Conservation (phyloP, 2,888 invertebrate genomes). For the Campoplex nolae region DNA sequence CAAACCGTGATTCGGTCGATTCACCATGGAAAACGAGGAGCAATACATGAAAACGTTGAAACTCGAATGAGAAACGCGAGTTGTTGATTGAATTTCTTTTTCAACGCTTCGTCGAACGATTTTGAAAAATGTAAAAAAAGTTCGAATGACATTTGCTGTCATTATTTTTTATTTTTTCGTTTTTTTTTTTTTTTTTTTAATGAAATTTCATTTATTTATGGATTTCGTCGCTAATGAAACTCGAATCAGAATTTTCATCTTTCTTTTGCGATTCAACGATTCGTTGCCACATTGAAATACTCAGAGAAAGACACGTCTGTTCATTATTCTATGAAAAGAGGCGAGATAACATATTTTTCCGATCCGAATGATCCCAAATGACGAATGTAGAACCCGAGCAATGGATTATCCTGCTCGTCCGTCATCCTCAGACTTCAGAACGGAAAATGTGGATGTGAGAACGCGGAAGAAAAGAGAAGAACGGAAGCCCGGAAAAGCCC, state of each 20-base stretch:
- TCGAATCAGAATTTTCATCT: too few species aligned
- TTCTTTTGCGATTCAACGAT: neutral
- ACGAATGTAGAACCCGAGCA: constrained; percentile 44
- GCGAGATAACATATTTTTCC: neutral
- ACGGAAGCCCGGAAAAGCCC: constrained; percentile 71
- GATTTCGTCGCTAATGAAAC: too few species aligned
- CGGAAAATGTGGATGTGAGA: constrained; percentile 38
- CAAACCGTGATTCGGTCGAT: constrained; percentile 4
- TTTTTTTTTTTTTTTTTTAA: neutral
- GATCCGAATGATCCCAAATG: constrained; percentile 3
- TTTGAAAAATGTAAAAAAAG: neutral
- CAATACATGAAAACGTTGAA: neutral
- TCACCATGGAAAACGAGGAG: neutral
- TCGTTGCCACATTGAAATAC: neutral
- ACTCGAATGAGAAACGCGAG: neutral
- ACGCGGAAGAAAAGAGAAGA: constrained; percentile 49
- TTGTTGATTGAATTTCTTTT: neutral
- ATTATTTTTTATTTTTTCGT: neutral
- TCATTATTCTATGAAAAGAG: neutral
- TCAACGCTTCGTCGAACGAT: neutral
- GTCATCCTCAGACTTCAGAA: constrained; percentile 34
- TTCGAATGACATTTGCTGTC: neutral
- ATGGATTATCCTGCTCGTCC: constrained; percentile 59
- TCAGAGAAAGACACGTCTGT: neutral
- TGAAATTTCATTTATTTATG: neutral